Base-by-base conservation (phyloP, 23 tunicate genomes). In the Halocynthia aurantium region DNA sequence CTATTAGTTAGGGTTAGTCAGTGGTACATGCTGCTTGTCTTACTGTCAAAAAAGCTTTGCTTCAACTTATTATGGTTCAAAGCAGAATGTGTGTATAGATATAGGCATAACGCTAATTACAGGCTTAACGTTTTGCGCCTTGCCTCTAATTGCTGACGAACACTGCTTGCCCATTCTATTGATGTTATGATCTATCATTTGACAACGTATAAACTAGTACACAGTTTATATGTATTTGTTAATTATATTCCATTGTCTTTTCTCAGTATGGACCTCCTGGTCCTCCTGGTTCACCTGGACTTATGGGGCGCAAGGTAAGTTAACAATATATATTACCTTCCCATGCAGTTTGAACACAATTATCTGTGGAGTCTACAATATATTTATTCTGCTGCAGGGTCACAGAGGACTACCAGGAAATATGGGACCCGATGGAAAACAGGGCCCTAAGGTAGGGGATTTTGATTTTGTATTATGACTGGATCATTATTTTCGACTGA, bases 371-470 rank as follows among this genome's bases (percentile, higher is more conserved):
- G 15, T 13, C 63, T 13, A n/a, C 15, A 58, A 58, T 1, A 13
- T 58, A 58, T 53, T 44, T 55, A 57, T 60, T 71, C 20, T 22
- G 50, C 22, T 44, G 1, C 53, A 88, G 95, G 97, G 97, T 7
- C 97, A 91, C 82, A 81, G 62, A 71, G 97, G 97, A 9, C 68
- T 50, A 8, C 81, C 72, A 22, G 97, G 97, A 10, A 73, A 73
- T 2, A 69, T 69, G 78, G 97, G 97, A 20, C 87, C 87, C 7
- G 97, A 76, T 72, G 97, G 97, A 54, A 91, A 91, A 68, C 87
- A 77, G 67, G 97, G 97, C 57, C 91, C 91, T 18, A 78, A 85
- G 85, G 95, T 88, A 78, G 31, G 2, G 63, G n/a, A 58, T n/a
- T 31, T 4, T 31, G 44, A 31, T 31, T 31, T 31, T 31, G 2